phyloP scores from a whole-genome alignment of 2,113 vertebrate genomes.

The Galeopterus variegatus region DNA sequence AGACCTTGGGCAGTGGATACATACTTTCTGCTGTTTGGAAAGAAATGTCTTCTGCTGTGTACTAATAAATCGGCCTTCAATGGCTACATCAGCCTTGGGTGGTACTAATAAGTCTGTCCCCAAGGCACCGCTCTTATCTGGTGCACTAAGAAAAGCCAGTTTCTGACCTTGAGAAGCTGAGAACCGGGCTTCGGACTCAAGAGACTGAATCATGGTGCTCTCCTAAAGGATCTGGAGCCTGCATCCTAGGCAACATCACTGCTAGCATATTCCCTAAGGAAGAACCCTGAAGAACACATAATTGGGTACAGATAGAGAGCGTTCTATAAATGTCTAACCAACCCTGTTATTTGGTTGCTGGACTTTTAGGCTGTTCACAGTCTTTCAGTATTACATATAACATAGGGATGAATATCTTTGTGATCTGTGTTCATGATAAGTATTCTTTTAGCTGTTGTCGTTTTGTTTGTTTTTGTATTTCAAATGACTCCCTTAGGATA shows the following conservation, averaged over 20 bases:
- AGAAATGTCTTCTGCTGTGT: not conserved
- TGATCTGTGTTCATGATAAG: not conserved
- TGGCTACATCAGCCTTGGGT: not conserved
- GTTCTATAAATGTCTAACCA: not conserved
- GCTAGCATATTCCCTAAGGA: not conserved
- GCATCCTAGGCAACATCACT: not conserved
- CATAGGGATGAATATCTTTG: not conserved
- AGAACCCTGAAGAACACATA: not conserved
- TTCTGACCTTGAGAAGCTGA: constrained; percentile 38
- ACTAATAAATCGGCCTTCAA: not conserved
- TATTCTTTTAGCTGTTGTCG: not conserved
- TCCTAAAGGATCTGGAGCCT: not conserved
- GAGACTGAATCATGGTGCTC: not conserved
- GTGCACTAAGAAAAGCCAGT: not conserved
- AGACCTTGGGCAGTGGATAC: not conserved
- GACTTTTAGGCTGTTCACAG: not conserved
- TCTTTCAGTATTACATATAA: not conserved
- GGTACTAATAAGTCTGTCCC: not conserved
- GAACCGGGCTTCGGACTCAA: constrained; percentile 4
- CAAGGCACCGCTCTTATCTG: not conserved
- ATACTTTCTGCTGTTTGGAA: not conserved
- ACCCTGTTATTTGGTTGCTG: not conserved
- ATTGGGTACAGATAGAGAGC: not conserved
- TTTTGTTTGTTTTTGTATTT: constrained; percentile 54
- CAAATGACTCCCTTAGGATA: constrained; percentile 33